Evolutionary conservation across 2,888 invertebrate genomes (phyloP), one percentile per base, ranked within the genome.

Genomic region (Cataglyphis livida): DNA sequence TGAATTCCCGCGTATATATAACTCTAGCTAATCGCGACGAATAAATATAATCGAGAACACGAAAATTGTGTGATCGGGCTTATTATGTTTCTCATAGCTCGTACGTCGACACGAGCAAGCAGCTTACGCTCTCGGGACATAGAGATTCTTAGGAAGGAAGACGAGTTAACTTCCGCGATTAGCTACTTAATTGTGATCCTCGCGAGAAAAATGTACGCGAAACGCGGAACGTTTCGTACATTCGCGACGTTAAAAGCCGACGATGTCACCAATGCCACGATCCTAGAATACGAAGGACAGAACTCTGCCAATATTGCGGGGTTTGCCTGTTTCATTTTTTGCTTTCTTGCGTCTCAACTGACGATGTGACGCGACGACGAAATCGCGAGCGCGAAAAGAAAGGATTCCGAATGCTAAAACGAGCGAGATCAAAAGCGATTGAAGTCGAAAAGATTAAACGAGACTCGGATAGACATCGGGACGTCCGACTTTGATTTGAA

Each of bases 121-220:
- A 51, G 44, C 21, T 74, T 51, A 28, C 25, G 54, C 54, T n/a
- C n/a, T 44, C 44, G 15, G 28, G 15, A 48, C 35, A 71, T 21
- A 25, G n/a, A 48, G 66, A n/a, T 64, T 75, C 25, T 75, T 51
- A 68, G 28, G 28, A 28, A 68, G 78, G 78, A 78, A 68, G 68
- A 78, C 68, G 57, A 21, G 32, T 59, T 59, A 68, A 18, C 57
- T 78, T 78, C 57, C 68, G 57, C 48, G 68, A 78, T 68, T 68
- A 44, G 15, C 21, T 78, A 75, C 9, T 32, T 75, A 78, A 35
- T 32, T 44, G 38, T 51, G 28, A 76, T 32, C 21, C 28, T 66
- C 41, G 54, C 76, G 25, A 28, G n/a, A 21, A 35, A 38, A 66
- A 66, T 9, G 64, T 38, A 61, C 61, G 15, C 28, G 15, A n/a